Evolutionary conservation across 2,113 vertebrate species (phyloP).

Genomic region (Scatophagus argus): DNA sequence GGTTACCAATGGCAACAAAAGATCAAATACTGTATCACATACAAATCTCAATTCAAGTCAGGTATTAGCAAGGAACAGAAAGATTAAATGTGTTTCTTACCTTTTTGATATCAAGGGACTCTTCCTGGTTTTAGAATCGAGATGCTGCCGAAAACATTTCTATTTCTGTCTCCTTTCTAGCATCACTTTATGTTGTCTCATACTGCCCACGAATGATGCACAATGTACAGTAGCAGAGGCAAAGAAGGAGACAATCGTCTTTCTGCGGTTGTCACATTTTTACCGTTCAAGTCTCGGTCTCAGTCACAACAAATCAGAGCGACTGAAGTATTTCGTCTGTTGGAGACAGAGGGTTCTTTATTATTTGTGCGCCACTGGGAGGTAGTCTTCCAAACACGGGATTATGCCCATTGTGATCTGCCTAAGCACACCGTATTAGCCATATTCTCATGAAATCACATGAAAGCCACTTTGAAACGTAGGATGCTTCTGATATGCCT

Average conservation of each 20-base stretch:
- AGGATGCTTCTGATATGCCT: constrained; percentile 63
- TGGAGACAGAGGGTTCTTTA: constrained; percentile 45
- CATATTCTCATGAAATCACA: constrained; percentile 65
- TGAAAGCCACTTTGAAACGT: constrained; percentile 75
- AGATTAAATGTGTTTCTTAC: constrained; percentile 6
- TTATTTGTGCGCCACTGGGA: constrained; percentile 42
- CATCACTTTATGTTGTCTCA: constrained; percentile 32
- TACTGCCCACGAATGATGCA: constrained; percentile 37
- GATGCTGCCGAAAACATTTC: constrained; percentile 30
- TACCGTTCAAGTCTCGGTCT: constrained; percentile 50
- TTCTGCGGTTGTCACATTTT: constrained; percentile 59
- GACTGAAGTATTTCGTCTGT: constrained; percentile 39
- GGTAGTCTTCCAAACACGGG: constrained; percentile 66
- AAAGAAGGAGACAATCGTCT: constrained; percentile 39
- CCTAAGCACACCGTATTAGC: constrained; percentile 67
- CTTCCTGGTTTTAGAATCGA: constrained; percentile 16
- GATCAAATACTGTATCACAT: constrained; percentile 39
- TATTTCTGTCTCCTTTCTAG: constrained; percentile 34
- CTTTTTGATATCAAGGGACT: constrained; percentile 1
- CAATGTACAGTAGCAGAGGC: constrained; percentile 14
- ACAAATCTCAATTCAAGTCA: constrained; percentile 32
- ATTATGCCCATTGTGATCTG: constrained; percentile 73
- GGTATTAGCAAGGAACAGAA: constrained; percentile 26
- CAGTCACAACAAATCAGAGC: constrained; percentile 68
- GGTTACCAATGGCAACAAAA: constrained; percentile 72